Evolutionary conservation across 1,140 invertebrate genomes (phyloP).

Genomic region (Latrodectus geometricus): DNA sequence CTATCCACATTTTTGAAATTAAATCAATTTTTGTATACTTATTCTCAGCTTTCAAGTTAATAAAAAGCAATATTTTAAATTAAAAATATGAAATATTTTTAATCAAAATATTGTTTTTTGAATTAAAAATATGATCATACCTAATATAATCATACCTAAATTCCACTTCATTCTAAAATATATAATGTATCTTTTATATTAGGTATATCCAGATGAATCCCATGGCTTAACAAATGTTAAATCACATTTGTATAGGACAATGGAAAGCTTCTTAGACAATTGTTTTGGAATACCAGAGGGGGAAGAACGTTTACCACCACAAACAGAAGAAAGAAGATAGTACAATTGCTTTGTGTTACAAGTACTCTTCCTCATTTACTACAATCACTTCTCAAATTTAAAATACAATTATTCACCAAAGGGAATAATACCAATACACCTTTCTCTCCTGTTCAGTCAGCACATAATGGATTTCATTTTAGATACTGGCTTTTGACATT

Average conservation of each 20-base stretch:
- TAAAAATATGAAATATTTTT: neutral
- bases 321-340: constrained; percentile 50
- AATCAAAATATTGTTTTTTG: neutral
- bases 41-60: no score
- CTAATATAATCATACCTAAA: neutral
- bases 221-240: constrained; percentile 63
- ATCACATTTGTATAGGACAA: constrained; percentile 64
- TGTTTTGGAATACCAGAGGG: constrained; percentile 62
- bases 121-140: no score
- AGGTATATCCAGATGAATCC: constrained; percentile 65
- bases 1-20: no score
- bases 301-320: constrained; percentile 44
- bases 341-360: neutral
- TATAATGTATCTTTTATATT: constrained; percentile 8
- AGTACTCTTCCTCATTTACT: neutral
- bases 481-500: neutral
- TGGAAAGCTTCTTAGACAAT: constrained; percentile 63
- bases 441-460: neutral
- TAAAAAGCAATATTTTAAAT: no score
- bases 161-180: neutral
- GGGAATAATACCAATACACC: neutral
- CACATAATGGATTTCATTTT: neutral
- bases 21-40: no score
- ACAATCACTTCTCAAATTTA: constrained; percentile 39
- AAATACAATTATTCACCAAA: neutral